Conservation (phyloP, 1,140 invertebrate genomes). For the Hylaeus volcanicus region DNA sequence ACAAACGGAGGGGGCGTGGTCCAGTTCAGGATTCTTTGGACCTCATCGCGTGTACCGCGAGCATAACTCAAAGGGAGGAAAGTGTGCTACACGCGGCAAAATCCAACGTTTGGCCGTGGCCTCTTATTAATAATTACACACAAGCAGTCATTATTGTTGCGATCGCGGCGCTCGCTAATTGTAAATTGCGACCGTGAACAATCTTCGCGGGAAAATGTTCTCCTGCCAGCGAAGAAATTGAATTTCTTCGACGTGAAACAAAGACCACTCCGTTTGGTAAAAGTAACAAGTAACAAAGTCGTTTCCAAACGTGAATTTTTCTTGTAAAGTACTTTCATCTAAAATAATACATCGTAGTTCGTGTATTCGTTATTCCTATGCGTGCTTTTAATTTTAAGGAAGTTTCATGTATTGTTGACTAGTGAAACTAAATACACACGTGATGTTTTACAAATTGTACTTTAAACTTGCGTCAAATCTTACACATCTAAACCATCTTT, state of each 20-base stretch:
- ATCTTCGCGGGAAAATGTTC: neutral
- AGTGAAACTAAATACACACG: too few species aligned
- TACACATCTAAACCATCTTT: too few species aligned
- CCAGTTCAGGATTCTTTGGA: neutral
- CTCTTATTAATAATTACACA: constrained; percentile 17
- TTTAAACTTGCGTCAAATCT: too few species aligned
- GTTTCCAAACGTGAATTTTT: too few species aligned
- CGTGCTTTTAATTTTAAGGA: too few species aligned
- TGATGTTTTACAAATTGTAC: too few species aligned
- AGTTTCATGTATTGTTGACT: too few species aligned
- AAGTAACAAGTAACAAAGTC: too few species aligned
- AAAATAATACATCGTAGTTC: too few species aligned
- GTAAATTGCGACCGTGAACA: neutral
- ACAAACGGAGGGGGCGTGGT: neutral
- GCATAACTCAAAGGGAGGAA: neutral
- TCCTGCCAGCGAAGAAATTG: neutral
- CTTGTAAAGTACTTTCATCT: too few species aligned
- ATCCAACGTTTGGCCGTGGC: neutral
- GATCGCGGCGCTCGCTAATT: neutral
- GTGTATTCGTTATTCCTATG: too few species aligned
- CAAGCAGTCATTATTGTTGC: neutral
- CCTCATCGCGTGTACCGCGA: neutral
- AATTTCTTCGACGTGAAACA: neutral
- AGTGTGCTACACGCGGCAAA: neutral
- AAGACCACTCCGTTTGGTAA: too few species aligned